A percentile compares a stretch with the other conserved stretches of the same genome.
phyloP scores from a whole-genome alignment of 2,113 vertebrate species.

The Muntiacus muntjak region DNA sequence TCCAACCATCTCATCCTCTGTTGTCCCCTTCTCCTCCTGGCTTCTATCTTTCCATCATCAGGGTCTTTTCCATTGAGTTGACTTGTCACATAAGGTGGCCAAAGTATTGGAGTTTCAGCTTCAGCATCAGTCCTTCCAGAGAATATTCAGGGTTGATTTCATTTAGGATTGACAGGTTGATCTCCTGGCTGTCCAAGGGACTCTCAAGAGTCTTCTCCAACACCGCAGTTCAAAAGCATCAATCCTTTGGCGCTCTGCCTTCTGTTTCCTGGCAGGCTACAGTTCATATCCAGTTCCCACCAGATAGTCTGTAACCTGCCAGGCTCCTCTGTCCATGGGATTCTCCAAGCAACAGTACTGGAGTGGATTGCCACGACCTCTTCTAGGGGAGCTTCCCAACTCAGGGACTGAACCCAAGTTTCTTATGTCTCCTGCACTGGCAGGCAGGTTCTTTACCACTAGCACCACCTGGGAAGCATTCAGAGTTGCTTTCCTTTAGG shows the following conservation, averaged over 20 bases:
- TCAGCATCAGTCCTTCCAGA: background rate
- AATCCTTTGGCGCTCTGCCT: background rate
- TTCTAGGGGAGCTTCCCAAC: background rate
- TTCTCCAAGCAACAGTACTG: background rate
- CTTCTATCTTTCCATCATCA: background rate
- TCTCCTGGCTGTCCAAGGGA: background rate
- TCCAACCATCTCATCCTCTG: background rate
- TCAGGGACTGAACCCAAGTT: background rate
- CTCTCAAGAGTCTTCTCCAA: background rate
- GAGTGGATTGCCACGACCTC: background rate
- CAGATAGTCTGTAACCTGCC: background rate
- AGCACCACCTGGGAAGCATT: background rate
- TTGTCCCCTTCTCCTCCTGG: fast-evolving
- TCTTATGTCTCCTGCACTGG: background rate
- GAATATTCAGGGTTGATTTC: background rate
- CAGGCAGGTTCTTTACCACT: background rate
- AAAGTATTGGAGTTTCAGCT: background rate
- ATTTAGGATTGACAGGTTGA: background rate
- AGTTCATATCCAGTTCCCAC: background rate
- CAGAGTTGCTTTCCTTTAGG: background rate
- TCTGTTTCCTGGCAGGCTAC: background rate
- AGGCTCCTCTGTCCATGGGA: background rate
- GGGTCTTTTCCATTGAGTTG: background rate
- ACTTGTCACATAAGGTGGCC: background rate
- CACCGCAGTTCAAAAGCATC: background rate